These are phyloP conservation scores for Bombus pascuorum DNA, from an alignment of 1,140 invertebrate genomes.

Conservation along the genomic window DNA sequence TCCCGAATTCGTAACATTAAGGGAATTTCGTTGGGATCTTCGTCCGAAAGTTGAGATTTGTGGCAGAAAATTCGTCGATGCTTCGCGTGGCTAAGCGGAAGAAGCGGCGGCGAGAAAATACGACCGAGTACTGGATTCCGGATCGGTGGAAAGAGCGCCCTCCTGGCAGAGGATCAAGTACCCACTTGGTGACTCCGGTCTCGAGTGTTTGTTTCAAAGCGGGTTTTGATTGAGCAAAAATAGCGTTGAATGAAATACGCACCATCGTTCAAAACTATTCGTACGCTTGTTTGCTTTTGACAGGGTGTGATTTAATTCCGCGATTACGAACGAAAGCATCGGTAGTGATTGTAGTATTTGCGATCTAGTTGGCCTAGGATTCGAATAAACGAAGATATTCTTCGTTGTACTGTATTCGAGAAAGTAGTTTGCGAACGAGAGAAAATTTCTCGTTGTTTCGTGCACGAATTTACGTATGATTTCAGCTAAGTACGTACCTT, in stretches of 20 bases:
- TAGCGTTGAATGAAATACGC: neutral
- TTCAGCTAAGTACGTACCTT: too few species aligned
- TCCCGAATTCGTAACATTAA: too few species aligned
- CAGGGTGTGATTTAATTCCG: neutral
- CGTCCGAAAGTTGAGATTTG: slow-evolving; percentile 16
- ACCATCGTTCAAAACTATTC: neutral
- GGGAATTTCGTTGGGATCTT: too few species aligned
- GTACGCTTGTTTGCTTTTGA: neutral
- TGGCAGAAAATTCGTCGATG: slow-evolving; percentile 48
- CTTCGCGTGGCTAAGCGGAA: slow-evolving; percentile 38
- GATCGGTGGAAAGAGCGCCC: slow-evolving; percentile 32
- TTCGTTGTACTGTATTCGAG: neutral
- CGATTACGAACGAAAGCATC: neutral
- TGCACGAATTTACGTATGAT: neutral
- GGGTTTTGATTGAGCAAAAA: neutral
- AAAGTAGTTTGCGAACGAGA: neutral
- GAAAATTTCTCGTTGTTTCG: neutral
- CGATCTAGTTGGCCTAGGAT: neutral
- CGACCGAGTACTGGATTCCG: slow-evolving; percentile 61
- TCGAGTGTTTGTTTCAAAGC: slow-evolving; percentile 14
- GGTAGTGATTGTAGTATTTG: neutral
- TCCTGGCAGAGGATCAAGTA: slow-evolving; percentile 68
- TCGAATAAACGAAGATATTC: neutral
- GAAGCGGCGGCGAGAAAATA: slow-evolving; percentile 54
- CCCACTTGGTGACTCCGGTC: neutral